Percentiles rank a stretch among this genome's conserved stretches.
Evolutionary conservation across 2,888 invertebrate genomes (phyloP).

Genomic region (Carterocephalus palaemon): DNA sequence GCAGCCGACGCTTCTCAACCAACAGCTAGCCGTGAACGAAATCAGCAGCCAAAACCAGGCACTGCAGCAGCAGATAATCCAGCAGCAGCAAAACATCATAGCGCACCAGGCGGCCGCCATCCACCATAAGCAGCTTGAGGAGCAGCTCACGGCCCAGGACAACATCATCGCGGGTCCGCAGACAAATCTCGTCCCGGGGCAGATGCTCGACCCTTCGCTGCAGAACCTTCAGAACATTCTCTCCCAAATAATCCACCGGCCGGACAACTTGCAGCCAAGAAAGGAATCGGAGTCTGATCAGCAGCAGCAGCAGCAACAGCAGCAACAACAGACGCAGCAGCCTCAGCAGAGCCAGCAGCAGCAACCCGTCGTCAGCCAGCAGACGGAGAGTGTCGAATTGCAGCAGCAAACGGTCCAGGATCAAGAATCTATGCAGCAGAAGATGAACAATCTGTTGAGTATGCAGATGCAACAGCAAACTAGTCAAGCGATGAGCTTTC

Average conservation of each 20-base stretch:
- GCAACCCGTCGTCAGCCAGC: conserved; percentile 38
- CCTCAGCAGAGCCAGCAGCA: conserved; percentile 34
- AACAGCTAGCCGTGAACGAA: conserved; percentile 58
- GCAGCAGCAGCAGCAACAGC: conserved; percentile 44
- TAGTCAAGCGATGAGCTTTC: conserved; percentile 47
- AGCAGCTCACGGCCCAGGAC: conserved; percentile 60
- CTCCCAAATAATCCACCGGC: conserved; percentile 69
- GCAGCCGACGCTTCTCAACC: conserved; percentile 55
- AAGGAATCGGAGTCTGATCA: conserved; percentile 67
- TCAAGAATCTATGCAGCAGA: conserved; percentile 54
- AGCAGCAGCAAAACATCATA: conserved; percentile 69
- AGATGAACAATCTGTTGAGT: conserved; percentile 57
- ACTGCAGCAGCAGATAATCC: conserved; percentile 76
- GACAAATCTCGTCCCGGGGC: conserved; percentile 57
- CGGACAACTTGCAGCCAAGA: conserved; percentile 60
- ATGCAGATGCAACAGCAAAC: conserved; percentile 55
- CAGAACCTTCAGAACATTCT: conserved; percentile 72
- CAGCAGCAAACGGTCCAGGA: conserved; percentile 42
- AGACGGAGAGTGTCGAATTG: conserved; percentile 40
- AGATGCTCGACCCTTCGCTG: conserved; percentile 72
- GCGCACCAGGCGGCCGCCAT: conserved; percentile 71
- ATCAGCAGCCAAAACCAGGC: conserved; percentile 70
- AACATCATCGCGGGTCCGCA: conserved; percentile 56
- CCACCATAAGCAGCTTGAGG: conserved; percentile 70
- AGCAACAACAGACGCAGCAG: conserved; percentile 38